Base-by-base conservation (phyloP, 2,797 vertebrate genomes). In the Lycodopsis pacificus region DNA sequence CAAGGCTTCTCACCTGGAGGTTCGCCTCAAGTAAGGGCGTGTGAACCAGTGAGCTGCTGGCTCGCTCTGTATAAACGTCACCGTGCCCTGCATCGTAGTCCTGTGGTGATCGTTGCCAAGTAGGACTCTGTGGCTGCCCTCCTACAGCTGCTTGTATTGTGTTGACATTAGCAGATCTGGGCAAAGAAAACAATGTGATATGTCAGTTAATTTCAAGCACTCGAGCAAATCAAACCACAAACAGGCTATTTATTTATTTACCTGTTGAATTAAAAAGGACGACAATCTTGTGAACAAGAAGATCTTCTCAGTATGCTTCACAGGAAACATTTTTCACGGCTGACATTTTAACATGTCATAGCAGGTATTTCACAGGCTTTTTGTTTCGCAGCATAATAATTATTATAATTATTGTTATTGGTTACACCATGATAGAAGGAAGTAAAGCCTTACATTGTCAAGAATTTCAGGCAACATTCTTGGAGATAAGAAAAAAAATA, bases 1-100 rank as follows among this genome's bases (percentile, higher is more conserved):
- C 97, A 98, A 97, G 97, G 97, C 94, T 98, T 98, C 96, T 98
- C 97, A 91, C 97, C 97, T 0, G 97, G 97, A 94, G 97, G 96
- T 94, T 98, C 97, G 93, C 97, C 97, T 87, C 97, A 98, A 96
- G 97, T 98, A 97, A 97, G 97, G 96, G 94, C 93, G 91, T 81
- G 86, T 87, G 85, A 83, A 76, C 68, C 38, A n/a, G 67, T 4
- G 73, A 81, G 85, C 82, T 6, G 65, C 57, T 65, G 84, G 75
- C 77, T 83, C 53, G 3, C 63, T 87, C 67, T 89, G 81, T 86
- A 15, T 85, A 66, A 84, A 86, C 85, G 30, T 84, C 78, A 82
- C 76, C 80, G 85, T 82, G 83, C 84, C 76, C 63, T 85, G 79
- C 79, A 85, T 88, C 12, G 46, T 81, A 86, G 87, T 72, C 80